Evolutionary conservation across 2,888 invertebrate genomes (phyloP).

Genomic region (Malthinus flaveolus): DNA sequence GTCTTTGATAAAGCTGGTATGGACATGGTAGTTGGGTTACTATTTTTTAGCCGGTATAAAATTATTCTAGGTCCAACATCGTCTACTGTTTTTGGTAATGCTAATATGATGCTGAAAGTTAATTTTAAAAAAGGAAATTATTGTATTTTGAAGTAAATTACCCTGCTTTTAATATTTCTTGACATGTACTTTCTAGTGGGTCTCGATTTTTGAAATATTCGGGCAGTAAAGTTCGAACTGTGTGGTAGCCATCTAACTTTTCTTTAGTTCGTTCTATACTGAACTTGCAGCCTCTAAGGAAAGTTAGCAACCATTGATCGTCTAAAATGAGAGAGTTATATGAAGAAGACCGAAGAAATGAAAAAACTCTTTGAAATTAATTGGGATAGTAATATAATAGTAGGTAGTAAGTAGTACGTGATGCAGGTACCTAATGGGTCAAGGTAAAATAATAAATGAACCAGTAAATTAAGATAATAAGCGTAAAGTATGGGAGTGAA

Average conservation of each 20-base stretch:
- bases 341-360: neutral
- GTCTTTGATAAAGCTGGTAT: too few species aligned
- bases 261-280: slow-evolving; percentile 59
- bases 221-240: slow-evolving; percentile 60
- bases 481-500: too few species aligned
- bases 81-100: neutral
- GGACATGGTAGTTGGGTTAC: too few species aligned
- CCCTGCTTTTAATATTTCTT: slow-evolving; percentile 51
- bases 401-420: slow-evolving; percentile 59
- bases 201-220: slow-evolving; percentile 60
- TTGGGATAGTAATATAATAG: too few species aligned
- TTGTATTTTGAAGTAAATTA: slow-evolving; percentile 36
- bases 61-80: too few species aligned
- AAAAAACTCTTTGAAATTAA: slow-evolving; percentile 25
- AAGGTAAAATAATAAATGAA: slow-evolving; percentile 53
- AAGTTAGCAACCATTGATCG: slow-evolving; percentile 59
- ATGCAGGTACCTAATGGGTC: slow-evolving; percentile 61
- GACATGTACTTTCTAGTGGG: slow-evolving; percentile 45
- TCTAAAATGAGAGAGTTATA: slow-evolving; percentile 47
- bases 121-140: neutral
- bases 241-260: slow-evolving; percentile 63
- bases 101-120: neutral
- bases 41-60: too few species aligned
- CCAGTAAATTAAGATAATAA: too few species aligned
- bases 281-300: slow-evolving; percentile 60